Base-by-base conservation (phyloP, 1,140 invertebrate species). In the Drosophila seguyi region DNA sequence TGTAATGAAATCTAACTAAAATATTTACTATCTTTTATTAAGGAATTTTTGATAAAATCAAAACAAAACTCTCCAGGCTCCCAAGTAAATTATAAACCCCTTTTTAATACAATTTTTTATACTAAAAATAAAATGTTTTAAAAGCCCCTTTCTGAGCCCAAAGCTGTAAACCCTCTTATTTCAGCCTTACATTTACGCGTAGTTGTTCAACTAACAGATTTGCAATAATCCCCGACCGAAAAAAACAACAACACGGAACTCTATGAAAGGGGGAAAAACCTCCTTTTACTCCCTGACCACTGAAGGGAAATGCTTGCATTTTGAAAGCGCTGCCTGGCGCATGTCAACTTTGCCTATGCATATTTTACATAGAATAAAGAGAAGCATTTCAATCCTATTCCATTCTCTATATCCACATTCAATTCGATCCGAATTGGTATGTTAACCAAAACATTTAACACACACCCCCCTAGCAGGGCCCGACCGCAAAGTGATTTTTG, bases 401-500 rank as follows among this genome's bases (percentile, higher is more conserved):
- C 47, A 29, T 29, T 8, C 47, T 13, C 29, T n/a, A 6, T 4
- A n/a, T n/a, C n/a, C 31, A 16, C 10, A 50, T 50, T 31, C 59
- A 52, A 56, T 29, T 16, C 62, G 13, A 38, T 16, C 1, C 27
- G 42, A 38, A 22, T 34, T 45, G 25, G 29, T 25, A 45, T 34
- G 20, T 45, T 25, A 48, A 38, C 58, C 36, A 74, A 75, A 75
- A 66, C 60, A 59, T 72, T 48, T 47, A 53, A 48, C 47, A 67
- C 45, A 44, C 41, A 22, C 38, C n/a, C 16, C 75, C 8, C 27
- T 38, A 22, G 38, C 55, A 16, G 27, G 16, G 38, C 48, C 36
- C 27, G 22, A 76, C 74, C 74, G 38, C 74, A 77, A 60, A 77
- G 73, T 67, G 74, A 60, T 76, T 76, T 76, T 77, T 60, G 59